A percentile compares a stretch with the other conserved stretches of the same genome.
These are phyloP conservation scores for Hedya salicella DNA, from an alignment of 2,888 invertebrate species.

Conservation along the genomic window DNA sequence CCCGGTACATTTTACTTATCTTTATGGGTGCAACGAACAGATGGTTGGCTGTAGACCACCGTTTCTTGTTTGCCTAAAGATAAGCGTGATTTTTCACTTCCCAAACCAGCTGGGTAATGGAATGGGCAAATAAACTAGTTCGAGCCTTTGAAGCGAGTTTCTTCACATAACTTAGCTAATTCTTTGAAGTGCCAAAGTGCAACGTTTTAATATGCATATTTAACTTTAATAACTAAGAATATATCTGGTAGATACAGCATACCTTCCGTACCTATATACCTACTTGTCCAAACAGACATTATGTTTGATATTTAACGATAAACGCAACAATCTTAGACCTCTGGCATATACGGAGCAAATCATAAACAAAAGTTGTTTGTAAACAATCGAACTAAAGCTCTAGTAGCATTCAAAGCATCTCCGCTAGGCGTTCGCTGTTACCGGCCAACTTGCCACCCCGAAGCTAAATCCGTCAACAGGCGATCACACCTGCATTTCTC, in stretches of 20 bases:
- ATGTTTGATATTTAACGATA: not conserved
- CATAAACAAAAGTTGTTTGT: constrained; percentile 64
- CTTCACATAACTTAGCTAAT: constrained; percentile 72
- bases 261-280: not conserved
- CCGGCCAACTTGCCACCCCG: constrained; percentile 57
- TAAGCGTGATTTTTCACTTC: constrained; percentile 84
- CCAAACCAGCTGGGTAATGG: constrained; percentile 79
- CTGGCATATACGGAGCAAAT: constrained; percentile 3
- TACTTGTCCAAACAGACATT: not conserved
- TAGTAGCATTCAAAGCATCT: constrained; percentile 57
- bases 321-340: not conserved
- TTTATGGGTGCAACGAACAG: constrained; percentile 84
- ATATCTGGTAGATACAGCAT: not conserved
- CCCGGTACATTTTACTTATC: constrained; percentile 80
- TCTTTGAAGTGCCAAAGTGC: constrained; percentile 56
- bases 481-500: constrained; percentile 49
- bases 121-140: constrained; percentile 73
- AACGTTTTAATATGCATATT: constrained; percentile 18
- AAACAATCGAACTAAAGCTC: constrained; percentile 66
- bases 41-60: constrained; percentile 77
- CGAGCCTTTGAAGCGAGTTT: constrained; percentile 67
- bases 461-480: constrained; percentile 48
- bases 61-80: constrained; percentile 75
- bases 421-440: constrained; percentile 67
- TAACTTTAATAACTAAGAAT: not conserved